Evolutionary conservation across 2,888 invertebrate genomes (phyloP).

Genomic region (Polydrusus pterygomalis): DNA sequence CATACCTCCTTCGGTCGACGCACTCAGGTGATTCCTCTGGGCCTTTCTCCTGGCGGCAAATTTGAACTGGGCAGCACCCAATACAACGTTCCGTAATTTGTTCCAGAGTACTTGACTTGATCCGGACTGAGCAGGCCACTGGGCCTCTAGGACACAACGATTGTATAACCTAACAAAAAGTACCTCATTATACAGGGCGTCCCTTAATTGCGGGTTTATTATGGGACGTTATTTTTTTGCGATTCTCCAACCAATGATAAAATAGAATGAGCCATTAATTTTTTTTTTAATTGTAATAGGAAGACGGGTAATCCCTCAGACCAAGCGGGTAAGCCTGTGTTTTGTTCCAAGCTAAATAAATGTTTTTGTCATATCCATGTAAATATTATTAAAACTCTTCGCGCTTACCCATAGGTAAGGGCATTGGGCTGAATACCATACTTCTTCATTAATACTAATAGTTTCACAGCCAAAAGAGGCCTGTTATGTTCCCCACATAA

Average conservation of each 20-base stretch:
- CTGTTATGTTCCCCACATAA: constrained; percentile 95
- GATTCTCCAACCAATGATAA: too few relatives aligned
- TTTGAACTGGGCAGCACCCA: constrained; percentile 92
- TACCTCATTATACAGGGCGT: too few relatives aligned
- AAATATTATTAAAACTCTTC: neutral
- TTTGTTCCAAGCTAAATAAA: too few relatives aligned
- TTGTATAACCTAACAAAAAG: constrained; percentile 75
- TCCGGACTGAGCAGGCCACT: constrained; percentile 85
- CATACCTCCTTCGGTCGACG: constrained; percentile 72
- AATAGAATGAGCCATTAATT: too few relatives aligned
- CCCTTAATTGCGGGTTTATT: too few relatives aligned
- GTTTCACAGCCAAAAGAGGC: constrained; percentile 95
- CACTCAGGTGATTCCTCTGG: constrained; percentile 72
- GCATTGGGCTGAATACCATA: constrained; percentile 97
- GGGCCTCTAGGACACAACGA: constrained; percentile 92
- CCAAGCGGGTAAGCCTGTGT: too few relatives aligned
- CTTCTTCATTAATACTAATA: constrained; percentile 93
- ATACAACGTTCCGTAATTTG: constrained; percentile 92
- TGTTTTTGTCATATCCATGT: too few relatives aligned
- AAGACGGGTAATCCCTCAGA: too few relatives aligned
- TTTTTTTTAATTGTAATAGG: too few relatives aligned
- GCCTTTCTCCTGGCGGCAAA: constrained; percentile 82
- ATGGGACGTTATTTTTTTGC: too few relatives aligned
- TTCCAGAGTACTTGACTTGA: constrained; percentile 94
- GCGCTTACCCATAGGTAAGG: constrained; percentile 91